phyloP scores from a whole-genome alignment of 2,797 vertebrate species.

The Xyrichtys novacula region DNA sequence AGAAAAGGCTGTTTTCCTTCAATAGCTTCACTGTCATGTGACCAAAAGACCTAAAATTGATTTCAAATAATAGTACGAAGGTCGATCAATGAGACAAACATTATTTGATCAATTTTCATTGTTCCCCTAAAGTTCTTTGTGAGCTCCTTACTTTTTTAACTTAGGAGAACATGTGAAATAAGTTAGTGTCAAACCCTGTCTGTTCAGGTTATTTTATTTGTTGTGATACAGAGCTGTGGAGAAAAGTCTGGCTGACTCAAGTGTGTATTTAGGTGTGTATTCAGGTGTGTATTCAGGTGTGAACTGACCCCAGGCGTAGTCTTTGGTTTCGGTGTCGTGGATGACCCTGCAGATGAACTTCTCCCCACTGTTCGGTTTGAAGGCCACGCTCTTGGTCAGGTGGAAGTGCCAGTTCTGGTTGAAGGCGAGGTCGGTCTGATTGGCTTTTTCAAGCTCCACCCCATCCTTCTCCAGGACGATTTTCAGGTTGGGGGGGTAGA shows the following conservation, averaged over 20 bases:
- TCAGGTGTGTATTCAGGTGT: neutral
- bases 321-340: accelerated
- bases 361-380: slow-evolving; percentile 31
- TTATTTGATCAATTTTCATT: too few species aligned
- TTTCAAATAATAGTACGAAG: too few species aligned
- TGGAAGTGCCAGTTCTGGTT: slow-evolving; percentile 87
- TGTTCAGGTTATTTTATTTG: too few species aligned
- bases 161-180: too few species aligned
- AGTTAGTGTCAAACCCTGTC: too few species aligned
- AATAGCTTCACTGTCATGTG: too few species aligned
- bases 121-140: too few species aligned
- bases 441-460: accelerated
- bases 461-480: slow-evolving; percentile 78
- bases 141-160: too few species aligned
- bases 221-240: too few species aligned
- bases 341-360: slow-evolving; percentile 72
- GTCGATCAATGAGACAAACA: too few species aligned
- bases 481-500: slow-evolving; percentile 88
- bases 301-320: slow-evolving; percentile 81
- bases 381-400: slow-evolving; percentile 69
- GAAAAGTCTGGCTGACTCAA: neutral
- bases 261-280: neutral
- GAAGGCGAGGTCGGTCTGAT: slow-evolving; percentile 87
- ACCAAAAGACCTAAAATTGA: too few species aligned
- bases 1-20: too few species aligned